These are phyloP conservation scores for Littorina saxatilis DNA, from an alignment of 1,140 invertebrate species.

Conservation along the genomic window DNA sequence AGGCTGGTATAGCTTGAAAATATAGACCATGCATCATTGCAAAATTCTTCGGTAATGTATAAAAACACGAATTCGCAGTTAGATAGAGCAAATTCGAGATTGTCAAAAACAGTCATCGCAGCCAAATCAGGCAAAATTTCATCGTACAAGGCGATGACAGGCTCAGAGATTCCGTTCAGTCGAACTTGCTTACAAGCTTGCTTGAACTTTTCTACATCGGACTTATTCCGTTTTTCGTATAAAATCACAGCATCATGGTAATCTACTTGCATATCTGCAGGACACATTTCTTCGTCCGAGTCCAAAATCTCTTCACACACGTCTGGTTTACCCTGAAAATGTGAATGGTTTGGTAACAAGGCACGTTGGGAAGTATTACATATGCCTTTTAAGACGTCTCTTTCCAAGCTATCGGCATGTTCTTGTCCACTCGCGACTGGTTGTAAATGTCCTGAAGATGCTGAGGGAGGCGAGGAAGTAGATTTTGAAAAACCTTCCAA, in stretches of 20 bases:
- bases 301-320: neutral
- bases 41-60: conserved; percentile 10
- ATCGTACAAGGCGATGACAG: neutral
- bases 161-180: neutral
- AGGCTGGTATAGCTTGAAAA: conserved; percentile 29
- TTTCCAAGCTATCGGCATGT: too few relatives aligned
- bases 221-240: neutral
- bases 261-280: neutral
- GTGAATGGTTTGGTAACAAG: neutral
- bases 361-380: too few relatives aligned
- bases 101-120: neutral
- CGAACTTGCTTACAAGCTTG: neutral
- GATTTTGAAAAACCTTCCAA: too few relatives aligned
- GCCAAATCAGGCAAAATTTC: neutral
- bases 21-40: conserved; percentile 13
- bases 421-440: too few relatives aligned
- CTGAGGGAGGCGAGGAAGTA: too few relatives aligned
- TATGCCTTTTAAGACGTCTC: too few relatives aligned
- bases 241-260: conserved; percentile 34
- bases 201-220: neutral
- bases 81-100: neutral
- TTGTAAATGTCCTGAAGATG: too few relatives aligned
- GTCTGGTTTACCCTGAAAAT: neutral
- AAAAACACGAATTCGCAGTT: conserved; percentile 11
- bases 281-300: neutral